Conservation (phyloP, 2,113 vertebrate species). For the Platanista minor region DNA sequence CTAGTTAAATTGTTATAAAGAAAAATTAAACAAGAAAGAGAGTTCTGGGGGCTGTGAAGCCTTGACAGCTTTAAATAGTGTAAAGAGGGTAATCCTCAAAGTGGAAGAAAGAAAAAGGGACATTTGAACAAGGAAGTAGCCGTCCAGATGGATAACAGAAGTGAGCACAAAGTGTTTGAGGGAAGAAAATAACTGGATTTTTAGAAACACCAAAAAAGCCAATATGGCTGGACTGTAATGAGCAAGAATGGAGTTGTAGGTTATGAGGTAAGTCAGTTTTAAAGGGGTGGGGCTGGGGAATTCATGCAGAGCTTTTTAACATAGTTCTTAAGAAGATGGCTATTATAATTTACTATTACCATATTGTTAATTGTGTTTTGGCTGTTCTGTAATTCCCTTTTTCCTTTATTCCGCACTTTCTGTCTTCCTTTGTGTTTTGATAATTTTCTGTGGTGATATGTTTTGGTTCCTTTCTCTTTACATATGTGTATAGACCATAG, state of each 20-base stretch:
- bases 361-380: not conserved
- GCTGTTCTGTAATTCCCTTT: no score
- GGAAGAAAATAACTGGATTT: not conserved
- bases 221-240: not conserved
- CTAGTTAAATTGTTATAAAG: not conserved
- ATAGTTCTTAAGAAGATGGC: not conserved
- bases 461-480: no score
- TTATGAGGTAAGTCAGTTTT: not conserved
- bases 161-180: not conserved
- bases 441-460: no score
- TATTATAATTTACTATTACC: not conserved
- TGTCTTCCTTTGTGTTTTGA: no score
- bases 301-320: not conserved
- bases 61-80: not conserved
- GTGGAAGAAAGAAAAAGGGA: not conserved
- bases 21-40: not conserved
- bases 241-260: not conserved
- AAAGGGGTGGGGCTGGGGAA: not conserved
- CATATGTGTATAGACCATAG: no score
- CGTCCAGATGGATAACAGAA: not conserved
- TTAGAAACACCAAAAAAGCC: not conserved
- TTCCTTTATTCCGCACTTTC: no score
- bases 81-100: not conserved
- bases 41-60: not conserved
- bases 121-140: not conserved